Evolutionary conservation across 2,888 invertebrate species (phyloP), one percentile per base, ranked within the genome.

Genomic region (Salticus scenicus): DNA sequence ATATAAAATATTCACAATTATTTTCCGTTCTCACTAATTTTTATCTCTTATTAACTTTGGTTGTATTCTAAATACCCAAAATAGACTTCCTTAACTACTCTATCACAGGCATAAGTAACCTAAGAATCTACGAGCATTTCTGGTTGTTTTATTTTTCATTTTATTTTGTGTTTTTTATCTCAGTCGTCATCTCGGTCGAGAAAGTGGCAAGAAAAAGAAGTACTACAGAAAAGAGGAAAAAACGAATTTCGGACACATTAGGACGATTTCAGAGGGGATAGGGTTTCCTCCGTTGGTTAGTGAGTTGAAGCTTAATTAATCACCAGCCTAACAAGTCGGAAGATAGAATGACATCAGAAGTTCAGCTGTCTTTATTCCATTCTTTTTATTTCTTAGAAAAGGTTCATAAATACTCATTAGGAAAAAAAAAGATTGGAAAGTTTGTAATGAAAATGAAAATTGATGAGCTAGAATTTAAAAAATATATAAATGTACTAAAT

Each of bases 201-300:
- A n/a, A 51, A n/a, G 51, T 7, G n/a, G 63, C 5, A 10, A 12
- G 63, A 10, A 7, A 27, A 10, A 7, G n/a, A 63, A 27, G n/a
- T 17, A 17, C 42, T 17, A 17, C 1, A 17, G n/a, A 17, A 47
- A 17, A 57, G 24, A 4, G 24, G 2, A 57, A 57, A 20, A 57
- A 57, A 24, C 57, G 7, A 66, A 10, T 66, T 31, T 31, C 31
- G 31, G 66, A 28, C 31, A 66, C 31, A 66, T 66, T 66, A 31
- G 17, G 31, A 31, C 31, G 66, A 24, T 66, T 28, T 66, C 10
- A 7, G 31, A 0, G 30, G 31, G 66, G 8, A 66, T 66, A n/a
- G 30, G 17, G 31, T 66, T 66, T 66, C 30, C 1, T 30, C 66
- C 66, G 66, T 66, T 66, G n/a, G 66, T 66, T 66, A 66, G 30